These are phyloP conservation scores for Limenitis camilla DNA, from an alignment of 2,888 invertebrate species.

Conservation along the genomic window DNA sequence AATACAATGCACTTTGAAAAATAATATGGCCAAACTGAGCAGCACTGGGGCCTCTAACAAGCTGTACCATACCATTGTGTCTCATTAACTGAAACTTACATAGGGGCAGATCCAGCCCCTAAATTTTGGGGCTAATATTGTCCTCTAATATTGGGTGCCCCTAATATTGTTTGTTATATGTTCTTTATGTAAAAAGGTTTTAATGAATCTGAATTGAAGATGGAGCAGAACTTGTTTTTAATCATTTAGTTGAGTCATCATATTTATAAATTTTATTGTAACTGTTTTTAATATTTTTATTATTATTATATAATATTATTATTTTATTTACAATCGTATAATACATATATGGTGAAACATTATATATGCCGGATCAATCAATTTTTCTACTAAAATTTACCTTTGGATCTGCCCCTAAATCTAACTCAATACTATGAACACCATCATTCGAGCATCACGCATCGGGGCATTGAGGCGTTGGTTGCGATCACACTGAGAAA, in stretches of 20 bases:
- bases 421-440: slow-evolving; percentile 48
- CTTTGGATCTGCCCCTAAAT: slow-evolving; percentile 4
- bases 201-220: too few species aligned
- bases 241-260: too few species aligned
- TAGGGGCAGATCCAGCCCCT: neutral
- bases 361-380: neutral
- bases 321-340: too few species aligned
- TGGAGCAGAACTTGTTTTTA: too few species aligned
- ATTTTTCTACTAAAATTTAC: slow-evolving; percentile 3
- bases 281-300: too few species aligned
- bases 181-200: too few species aligned
- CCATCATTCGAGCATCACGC: slow-evolving; percentile 46
- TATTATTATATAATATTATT: too few species aligned
- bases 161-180: too few species aligned
- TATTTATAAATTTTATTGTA: too few species aligned
- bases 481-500: slow-evolving; percentile 53
- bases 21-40: too few species aligned
- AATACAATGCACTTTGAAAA: too few species aligned
- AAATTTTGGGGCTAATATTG: neutral
- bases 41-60: neutral
- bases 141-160: too few species aligned
- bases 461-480: slow-evolving; percentile 30
- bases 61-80: neutral
- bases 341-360: neutral
- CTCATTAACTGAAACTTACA: neutral